These are phyloP conservation scores for Chaitophorus viminalis DNA, from an alignment of 2,888 invertebrate species.

Conservation along the genomic window DNA sequence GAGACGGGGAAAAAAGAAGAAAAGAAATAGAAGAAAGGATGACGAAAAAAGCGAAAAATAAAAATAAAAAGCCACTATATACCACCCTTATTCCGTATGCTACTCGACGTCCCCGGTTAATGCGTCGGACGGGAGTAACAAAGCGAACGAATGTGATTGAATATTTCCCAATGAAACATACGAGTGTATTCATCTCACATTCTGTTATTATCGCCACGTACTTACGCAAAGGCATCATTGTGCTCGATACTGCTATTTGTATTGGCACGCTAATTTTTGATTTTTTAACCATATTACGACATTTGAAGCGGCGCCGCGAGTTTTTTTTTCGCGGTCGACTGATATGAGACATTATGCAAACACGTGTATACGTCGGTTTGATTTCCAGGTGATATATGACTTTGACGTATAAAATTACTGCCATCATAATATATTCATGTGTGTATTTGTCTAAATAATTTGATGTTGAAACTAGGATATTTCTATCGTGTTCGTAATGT, in stretches of 20 bases:
- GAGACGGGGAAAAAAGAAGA: not conserved
- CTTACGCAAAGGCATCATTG: not conserved
- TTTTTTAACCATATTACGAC: not conserved
- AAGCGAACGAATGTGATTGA: constrained; percentile 21
- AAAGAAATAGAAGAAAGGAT: not conserved
- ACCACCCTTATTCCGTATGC: constrained; percentile 36
- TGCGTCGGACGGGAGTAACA: constrained; percentile 1
- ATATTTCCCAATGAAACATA: constrained; percentile 26
- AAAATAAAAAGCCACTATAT: not conserved
- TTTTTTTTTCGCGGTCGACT: not conserved
- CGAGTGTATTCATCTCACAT: not conserved
- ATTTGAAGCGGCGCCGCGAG: not conserved
- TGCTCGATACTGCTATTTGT: not conserved
- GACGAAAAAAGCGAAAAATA: not conserved
- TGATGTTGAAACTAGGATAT: too few species aligned
- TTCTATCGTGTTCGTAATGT: too few species aligned
- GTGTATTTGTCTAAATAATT: too few species aligned
- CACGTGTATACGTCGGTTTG: too few species aligned
- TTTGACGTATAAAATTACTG: too few species aligned
- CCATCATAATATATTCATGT: too few species aligned
- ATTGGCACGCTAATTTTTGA: not conserved
- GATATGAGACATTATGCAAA: too few species aligned
- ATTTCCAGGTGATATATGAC: too few species aligned
- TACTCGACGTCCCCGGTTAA: not conserved
- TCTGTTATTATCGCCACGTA: not conserved